A percentile compares a stretch with the other conserved stretches of the same genome.
Evolutionary conservation across 2,888 invertebrate species (phyloP).

Genomic region (Dione juno): DNA sequence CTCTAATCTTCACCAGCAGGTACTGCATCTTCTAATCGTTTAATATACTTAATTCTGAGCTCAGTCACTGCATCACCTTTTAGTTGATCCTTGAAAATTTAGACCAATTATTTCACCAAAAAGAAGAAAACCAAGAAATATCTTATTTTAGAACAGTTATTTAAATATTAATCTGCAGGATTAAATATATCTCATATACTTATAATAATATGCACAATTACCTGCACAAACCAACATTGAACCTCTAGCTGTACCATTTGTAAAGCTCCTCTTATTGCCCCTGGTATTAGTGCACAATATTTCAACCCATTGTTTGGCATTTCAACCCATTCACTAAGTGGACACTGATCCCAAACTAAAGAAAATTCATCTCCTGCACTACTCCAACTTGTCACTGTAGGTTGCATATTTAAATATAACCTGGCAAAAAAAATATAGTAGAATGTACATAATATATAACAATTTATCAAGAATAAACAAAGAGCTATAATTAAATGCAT

Average conservation of each 20-base stretch:
- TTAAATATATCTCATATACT: too few species aligned
- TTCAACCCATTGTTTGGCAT: slow-evolving; percentile 93
- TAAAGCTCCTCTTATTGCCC: slow-evolving; percentile 95
- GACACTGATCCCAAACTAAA: slow-evolving; percentile 96
- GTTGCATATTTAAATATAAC: slow-evolving; percentile 95
- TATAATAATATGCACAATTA: too few species aligned
- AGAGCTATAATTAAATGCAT: not conserved
- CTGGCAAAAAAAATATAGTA: slow-evolving; percentile 61
- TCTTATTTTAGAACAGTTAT: not conserved
- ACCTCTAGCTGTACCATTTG: slow-evolving; percentile 99
- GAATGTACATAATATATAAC: not conserved
- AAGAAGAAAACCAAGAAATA: not conserved
- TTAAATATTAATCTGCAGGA: too few species aligned
- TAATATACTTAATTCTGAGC: slow-evolving; percentile 96
- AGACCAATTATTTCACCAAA: not conserved
- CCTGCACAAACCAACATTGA: slow-evolving; percentile 95
- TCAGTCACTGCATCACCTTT: slow-evolving; percentile 98
- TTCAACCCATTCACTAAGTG: slow-evolving; percentile 98
- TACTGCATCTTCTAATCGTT: slow-evolving; percentile 97
- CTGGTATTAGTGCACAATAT: slow-evolving; percentile 96
- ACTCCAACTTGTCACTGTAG: slow-evolving; percentile 97
- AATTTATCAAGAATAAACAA: not conserved
- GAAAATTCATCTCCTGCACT: slow-evolving; percentile 98
- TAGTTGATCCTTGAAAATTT: slow-evolving; percentile 90
- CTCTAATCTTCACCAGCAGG: slow-evolving; percentile 96